phyloP scores from a whole-genome alignment of 2,113 vertebrate species.

The Tringa solitaria region DNA sequence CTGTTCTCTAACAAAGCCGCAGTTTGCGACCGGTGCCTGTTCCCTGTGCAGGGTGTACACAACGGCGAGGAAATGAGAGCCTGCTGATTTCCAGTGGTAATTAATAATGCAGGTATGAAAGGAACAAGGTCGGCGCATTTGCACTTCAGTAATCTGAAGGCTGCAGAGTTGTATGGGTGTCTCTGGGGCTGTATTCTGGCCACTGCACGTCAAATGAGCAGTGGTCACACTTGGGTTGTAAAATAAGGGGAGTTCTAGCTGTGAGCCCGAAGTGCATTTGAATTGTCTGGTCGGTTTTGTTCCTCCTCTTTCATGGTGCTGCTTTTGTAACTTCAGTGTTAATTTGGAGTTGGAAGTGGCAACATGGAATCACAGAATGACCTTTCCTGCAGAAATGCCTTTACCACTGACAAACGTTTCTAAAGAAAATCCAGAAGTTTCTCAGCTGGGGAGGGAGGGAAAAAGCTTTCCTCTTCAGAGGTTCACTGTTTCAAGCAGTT shows the following conservation, averaged over 20 bases:
- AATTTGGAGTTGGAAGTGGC: background rate
- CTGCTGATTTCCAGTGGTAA: background rate
- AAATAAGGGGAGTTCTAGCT: fast-evolving
- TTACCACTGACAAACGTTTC: background rate
- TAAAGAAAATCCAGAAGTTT: background rate
- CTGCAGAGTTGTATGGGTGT: background rate
- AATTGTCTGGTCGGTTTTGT: background rate
- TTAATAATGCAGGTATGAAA: background rate
- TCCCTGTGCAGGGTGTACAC: background rate
- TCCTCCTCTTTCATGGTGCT: fast-evolving
- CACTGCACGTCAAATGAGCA: background rate
- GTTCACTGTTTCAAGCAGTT: background rate
- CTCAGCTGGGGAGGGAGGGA: background rate
- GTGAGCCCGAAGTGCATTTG: fast-evolving
- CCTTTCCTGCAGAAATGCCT: background rate
- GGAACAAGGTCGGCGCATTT: background rate
- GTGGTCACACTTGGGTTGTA: too few relatives aligned
- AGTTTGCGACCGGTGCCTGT: fast-evolving
- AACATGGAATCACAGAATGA: fast-evolving
- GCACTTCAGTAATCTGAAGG: background rate
- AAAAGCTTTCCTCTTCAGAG: background rate
- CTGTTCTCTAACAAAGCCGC: fast-evolving
- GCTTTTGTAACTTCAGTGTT: background rate
- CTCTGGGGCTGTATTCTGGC: background rate
- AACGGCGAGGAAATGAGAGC: background rate